These are phyloP conservation scores for Thamnaconus septentrionalis DNA, from an alignment of 2,113 vertebrate genomes.

Conservation along the genomic window DNA sequence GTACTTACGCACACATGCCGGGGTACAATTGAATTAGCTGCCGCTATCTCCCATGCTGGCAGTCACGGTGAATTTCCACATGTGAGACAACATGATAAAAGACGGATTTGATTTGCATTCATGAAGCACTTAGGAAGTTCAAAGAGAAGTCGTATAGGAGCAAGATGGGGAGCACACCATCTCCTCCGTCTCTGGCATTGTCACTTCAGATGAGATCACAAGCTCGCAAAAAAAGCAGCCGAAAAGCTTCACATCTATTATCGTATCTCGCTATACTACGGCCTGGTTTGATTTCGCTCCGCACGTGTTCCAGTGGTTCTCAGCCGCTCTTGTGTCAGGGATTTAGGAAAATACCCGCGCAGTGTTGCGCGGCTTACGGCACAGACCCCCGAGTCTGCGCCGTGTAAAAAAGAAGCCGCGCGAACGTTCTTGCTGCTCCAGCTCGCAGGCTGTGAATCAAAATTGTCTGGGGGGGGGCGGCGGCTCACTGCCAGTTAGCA, in stretches of 20 bases:
- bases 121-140: conserved; percentile 57
- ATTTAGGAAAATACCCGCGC: conserved; percentile 19
- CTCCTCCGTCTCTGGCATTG: conserved; percentile 15
- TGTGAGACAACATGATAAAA: conserved; percentile 65
- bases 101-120: conserved; percentile 63
- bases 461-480: conserved; percentile 53
- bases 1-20: conserved; percentile 30
- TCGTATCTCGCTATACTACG: too few species aligned
- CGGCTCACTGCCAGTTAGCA: conserved; percentile 53
- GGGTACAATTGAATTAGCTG: conserved; percentile 56
- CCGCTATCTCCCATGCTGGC: conserved; percentile 54
- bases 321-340: conserved; percentile 17
- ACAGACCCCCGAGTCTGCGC: conserved; percentile 39
- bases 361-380: conserved; percentile 25
- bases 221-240: conserved; percentile 1
- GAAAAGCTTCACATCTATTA: too few species aligned
- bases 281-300: conserved; percentile 3
- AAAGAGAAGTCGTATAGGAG: conserved; percentile 53
- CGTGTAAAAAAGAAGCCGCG: conserved; percentile 42
- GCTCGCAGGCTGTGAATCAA: conserved; percentile 57
- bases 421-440: conserved; percentile 63
- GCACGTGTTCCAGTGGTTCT: conserved; percentile 2
- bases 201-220: conserved; percentile 11
- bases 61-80: conserved; percentile 52
- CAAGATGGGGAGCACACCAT: background rate